Conservation (phyloP, 2,888 invertebrate genomes). For the Heliothis peltigera region DNA sequence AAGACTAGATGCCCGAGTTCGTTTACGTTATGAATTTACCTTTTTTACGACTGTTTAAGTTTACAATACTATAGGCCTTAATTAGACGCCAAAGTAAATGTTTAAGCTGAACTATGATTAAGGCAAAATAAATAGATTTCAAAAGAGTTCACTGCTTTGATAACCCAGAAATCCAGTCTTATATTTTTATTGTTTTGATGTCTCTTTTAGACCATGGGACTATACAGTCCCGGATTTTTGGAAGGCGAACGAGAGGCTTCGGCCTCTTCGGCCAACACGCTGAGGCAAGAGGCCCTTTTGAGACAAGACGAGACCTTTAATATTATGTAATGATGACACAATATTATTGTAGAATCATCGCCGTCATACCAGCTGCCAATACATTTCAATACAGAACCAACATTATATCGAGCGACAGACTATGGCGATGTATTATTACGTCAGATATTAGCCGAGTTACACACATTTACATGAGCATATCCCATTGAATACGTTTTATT, state of each 20-base stretch:
- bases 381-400: not conserved
- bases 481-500: constrained; percentile 18
- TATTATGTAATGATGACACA: too few relatives aligned
- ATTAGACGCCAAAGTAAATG: not conserved
- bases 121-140: not conserved
- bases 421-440: constrained; percentile 10
- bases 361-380: not conserved
- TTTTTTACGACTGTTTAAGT: constrained; percentile 15
- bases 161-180: too few relatives aligned
- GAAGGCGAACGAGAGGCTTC: too few relatives aligned
- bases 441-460: constrained; percentile 14
- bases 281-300: too few relatives aligned
- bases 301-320: too few relatives aligned
- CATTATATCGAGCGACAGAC: too few relatives aligned
- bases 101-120: not conserved
- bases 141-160: too few relatives aligned
- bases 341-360: not conserved
- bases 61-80: constrained; percentile 3
- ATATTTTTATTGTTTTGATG: too few relatives aligned
- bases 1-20: not conserved
- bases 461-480: constrained; percentile 38
- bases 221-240: too few relatives aligned
- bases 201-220: too few relatives aligned
- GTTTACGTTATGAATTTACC: not conserved
- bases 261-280: too few relatives aligned